Base-by-base conservation (phyloP, 2,113 vertebrate species). In the Aramus guarauna region DNA sequence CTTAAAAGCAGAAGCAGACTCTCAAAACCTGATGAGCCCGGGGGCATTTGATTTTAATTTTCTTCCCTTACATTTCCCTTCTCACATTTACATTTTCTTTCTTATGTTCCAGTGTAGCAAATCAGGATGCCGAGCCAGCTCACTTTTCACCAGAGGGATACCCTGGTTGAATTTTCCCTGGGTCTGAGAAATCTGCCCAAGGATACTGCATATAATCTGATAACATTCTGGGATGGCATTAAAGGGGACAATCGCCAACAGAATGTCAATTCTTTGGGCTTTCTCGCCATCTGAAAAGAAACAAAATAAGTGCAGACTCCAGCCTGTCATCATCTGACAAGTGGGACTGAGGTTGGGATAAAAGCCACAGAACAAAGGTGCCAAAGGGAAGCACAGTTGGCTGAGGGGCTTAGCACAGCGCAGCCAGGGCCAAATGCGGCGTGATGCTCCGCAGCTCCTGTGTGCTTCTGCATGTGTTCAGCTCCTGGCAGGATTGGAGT, bases 201-300 rank as follows among this genome's bases (percentile, higher is more conserved):
- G 94, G 81, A 95, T 15, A 62, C 29, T 3, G 4, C 24, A 3
- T 34, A 91, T 84, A 95, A 91, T 90, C 91, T 76, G 89, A 50
- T 93, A 91, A 82, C 62, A 21, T 89, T 85, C 55, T 83, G 87
- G 74, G 74, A 50, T 80, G 59, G 89, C 85, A 66, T 91, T 83
- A 67, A 92, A 82, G 50, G 81, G 84, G 67, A 95, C 81, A 97
- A 83, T 94, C 90, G 92, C 81, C 93, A 95, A 26, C 62, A 85
- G 85, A 92, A 91, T 94, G 87, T 66, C 69, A 85, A 60, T 95
- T 96, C 95, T 95, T 96, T 37, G 15, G 91, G 80, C 89, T 95
- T 94, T 97, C 94, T 97, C 1, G 1, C 58, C 30, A 5, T 94
- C 67, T 96, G 96, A 97, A 95, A 97, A 97, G 95, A 88, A 77